Conservation (phyloP, 2,797 vertebrate species). For the Phrynocephalus vlangalii region DNA sequence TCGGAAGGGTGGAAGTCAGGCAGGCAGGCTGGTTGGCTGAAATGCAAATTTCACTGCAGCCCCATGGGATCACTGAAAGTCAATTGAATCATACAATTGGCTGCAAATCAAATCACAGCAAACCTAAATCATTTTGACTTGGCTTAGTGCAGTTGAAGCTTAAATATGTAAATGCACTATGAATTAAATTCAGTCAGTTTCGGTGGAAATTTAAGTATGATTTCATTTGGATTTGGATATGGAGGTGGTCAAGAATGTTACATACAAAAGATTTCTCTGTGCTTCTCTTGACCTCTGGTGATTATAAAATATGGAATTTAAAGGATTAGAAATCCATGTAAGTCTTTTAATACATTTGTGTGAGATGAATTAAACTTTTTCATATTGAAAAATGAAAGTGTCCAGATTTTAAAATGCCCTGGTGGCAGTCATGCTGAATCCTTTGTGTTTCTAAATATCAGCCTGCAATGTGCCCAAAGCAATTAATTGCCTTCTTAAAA, state of each 20-base stretch:
- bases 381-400: constrained; percentile 8
- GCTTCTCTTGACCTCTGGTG: neutral
- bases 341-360: neutral
- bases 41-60: no score
- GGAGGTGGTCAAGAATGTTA: neutral
- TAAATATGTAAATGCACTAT: neutral
- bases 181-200: neutral
- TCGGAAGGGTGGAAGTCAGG: no score
- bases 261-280: neutral
- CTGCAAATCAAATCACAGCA: no score
- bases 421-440: neutral
- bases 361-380: neutral
- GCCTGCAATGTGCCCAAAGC: neutral
- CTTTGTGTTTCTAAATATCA: constrained; percentile 1
- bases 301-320: neutral
- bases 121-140: no score
- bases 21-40: no score
- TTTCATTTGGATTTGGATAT: neutral
- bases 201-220: neutral
- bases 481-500: constrained; percentile 2
- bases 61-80: no score
- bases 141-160: no score
- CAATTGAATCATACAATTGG: no score
- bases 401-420: constrained; percentile 4
- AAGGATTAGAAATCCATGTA: neutral